These are phyloP conservation scores for Otus sunia DNA, from an alignment of 2,113 vertebrate species.

Conservation along the genomic window DNA sequence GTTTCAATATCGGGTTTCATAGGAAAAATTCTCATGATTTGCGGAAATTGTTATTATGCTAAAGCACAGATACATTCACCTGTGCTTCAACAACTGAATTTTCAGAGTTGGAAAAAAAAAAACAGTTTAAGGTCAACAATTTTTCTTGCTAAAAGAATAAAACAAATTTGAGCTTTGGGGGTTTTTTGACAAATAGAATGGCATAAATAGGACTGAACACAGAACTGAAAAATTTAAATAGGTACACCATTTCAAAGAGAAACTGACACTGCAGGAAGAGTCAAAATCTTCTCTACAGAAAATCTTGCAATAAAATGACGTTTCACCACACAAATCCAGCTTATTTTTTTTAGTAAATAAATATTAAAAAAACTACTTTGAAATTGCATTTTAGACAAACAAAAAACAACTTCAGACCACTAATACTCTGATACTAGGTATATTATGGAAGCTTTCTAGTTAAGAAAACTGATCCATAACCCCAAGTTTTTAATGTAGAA, in stretches of 20 bases:
- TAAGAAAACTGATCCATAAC: not conserved
- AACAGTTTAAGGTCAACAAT: not conserved
- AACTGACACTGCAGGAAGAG: not conserved
- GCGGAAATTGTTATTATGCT: not conserved
- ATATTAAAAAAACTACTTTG: accelerated
- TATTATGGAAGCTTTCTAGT: not conserved
- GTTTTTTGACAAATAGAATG: not conserved
- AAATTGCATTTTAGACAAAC: not conserved
- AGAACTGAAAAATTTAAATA: not conserved
- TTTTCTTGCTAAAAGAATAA: not conserved
- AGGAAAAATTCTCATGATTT: not conserved
- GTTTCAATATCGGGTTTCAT: not conserved
- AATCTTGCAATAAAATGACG: not conserved
- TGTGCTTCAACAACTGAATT: not conserved
- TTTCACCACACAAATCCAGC: not conserved
- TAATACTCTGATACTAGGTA: not conserved
- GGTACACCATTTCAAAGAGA: not conserved
- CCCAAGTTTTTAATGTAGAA: not conserved
- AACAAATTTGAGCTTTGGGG: not conserved
- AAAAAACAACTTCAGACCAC: not conserved
- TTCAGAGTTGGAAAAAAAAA: not conserved
- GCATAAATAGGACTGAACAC: not conserved
- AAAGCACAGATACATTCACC: not conserved
- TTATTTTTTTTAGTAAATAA: not conserved
- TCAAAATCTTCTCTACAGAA: not conserved